Conservation (phyloP, 2,113 vertebrate genomes). For the Galeopterus variegatus region DNA sequence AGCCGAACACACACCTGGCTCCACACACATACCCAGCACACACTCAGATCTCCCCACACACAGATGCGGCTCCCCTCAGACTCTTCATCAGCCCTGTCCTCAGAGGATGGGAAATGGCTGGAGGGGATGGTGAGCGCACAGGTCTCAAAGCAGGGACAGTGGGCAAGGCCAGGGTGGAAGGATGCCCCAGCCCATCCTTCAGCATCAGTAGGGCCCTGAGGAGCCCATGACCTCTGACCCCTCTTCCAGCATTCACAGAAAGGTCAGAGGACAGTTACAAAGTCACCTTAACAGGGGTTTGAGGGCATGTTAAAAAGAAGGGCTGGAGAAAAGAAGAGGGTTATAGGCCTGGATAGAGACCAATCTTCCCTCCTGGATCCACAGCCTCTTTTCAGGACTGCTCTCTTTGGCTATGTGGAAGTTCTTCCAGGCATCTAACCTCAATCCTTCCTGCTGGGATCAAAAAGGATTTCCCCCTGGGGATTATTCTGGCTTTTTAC, state of each 20-base stretch:
- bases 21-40: neutral
- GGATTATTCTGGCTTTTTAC: neutral
- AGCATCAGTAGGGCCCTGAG: neutral
- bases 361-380: neutral
- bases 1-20: neutral
- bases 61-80: neutral
- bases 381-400: neutral
- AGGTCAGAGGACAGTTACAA: neutral
- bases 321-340: neutral
- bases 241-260: neutral
- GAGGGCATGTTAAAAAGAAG: neutral
- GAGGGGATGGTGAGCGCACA: neutral
- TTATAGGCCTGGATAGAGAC: neutral
- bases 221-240: slow-evolving; percentile 29
- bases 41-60: neutral
- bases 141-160: neutral
- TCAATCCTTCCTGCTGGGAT: neutral
- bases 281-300: neutral
- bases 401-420: slow-evolving; percentile 4
- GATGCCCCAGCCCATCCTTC: neutral
- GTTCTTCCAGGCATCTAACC: slow-evolving; percentile 28
- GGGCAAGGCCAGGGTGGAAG: neutral
- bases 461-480: neutral
- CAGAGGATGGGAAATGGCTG: neutral
- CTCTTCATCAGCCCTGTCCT: accelerated